Percentiles rank a stretch among this genome's conserved stretches.
These are phyloP conservation scores for Agelaius tricolor DNA, from an alignment of 2,113 vertebrate species.

Conservation along the genomic window DNA sequence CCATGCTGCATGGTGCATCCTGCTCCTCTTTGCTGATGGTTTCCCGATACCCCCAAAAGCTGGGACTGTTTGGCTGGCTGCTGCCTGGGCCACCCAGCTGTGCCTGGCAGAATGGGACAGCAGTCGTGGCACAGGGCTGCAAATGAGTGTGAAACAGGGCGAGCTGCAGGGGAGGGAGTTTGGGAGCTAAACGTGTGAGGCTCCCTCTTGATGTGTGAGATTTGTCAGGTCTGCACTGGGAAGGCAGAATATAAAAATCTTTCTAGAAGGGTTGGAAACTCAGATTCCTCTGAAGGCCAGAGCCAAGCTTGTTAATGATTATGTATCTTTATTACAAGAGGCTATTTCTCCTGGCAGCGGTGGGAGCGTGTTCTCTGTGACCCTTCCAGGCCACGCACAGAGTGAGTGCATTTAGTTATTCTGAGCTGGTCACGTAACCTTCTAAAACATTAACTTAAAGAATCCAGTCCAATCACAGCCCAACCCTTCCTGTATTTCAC, in stretches of 20 bases:
- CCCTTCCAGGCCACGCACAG: background rate
- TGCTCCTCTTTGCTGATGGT: background rate
- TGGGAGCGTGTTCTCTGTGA: background rate
- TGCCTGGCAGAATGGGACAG: background rate
- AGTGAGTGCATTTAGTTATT: background rate
- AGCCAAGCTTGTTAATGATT: constrained; percentile 44
- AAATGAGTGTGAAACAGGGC: background rate
- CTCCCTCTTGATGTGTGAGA: constrained; percentile 10
- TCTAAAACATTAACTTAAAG: constrained; percentile 25
- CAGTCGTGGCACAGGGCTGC: background rate
- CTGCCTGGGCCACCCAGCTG: background rate
- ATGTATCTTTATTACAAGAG: constrained; percentile 1
- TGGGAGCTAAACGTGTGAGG: background rate
- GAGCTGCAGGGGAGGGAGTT: background rate
- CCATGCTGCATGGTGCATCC: background rate
- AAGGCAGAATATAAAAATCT: background rate
- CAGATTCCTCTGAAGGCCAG: background rate
- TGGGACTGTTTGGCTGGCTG: background rate
- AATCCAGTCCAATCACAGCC: background rate
- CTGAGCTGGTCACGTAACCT: constrained; percentile 1
- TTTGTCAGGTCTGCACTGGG: background rate
- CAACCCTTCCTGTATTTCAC: constrained; percentile 51
- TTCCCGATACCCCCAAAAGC: background rate
- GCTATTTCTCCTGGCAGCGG: background rate
- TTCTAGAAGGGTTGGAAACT: constrained; percentile 28